A percentile compares a stretch with the other conserved stretches of the same genome.
These are phyloP conservation scores for Leptinotarsa texana DNA, from an alignment of 1,140 invertebrate species.

Conservation along the genomic window DNA sequence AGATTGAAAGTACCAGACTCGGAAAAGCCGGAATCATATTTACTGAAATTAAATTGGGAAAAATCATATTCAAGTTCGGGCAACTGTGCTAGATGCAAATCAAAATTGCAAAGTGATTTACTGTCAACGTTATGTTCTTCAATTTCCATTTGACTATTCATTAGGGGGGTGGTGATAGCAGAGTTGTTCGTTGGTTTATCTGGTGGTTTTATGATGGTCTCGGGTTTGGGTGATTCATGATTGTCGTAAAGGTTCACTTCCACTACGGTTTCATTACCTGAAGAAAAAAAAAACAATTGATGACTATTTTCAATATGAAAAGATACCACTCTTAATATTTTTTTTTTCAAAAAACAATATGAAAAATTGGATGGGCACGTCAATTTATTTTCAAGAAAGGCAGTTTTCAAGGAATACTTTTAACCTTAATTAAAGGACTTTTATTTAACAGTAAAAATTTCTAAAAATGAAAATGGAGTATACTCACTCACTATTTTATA, in stretches of 20 bases:
- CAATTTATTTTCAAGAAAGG: neutral
- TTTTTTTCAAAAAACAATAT: too few relatives aligned
- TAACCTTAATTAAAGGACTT: neutral
- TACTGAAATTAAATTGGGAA: neutral
- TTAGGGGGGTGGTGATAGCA: too few relatives aligned
- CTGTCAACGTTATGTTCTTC: neutral
- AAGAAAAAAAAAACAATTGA: conserved; percentile 37
- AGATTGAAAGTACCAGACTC: neutral
- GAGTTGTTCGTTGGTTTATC: neutral
- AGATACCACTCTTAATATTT: neutral
- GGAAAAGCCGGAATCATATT: neutral
- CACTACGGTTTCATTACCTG: conserved; percentile 76
- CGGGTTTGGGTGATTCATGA: conserved; percentile 4
- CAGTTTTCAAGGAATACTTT: neutral
- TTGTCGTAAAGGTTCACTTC: conserved; percentile 67
- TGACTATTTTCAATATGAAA: neutral
- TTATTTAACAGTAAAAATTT: too few relatives aligned
- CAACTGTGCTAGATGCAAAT: neutral
- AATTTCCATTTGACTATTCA: neutral
- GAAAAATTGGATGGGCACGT: neutral
- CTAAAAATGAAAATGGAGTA: too few relatives aligned
- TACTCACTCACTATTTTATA: too few relatives aligned
- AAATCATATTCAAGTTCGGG: neutral
- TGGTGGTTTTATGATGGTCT: conserved; percentile 15
- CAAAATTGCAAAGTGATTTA: neutral